Conservation (phyloP, 2,888 invertebrate species). For the Eupithecia abbreviata region DNA sequence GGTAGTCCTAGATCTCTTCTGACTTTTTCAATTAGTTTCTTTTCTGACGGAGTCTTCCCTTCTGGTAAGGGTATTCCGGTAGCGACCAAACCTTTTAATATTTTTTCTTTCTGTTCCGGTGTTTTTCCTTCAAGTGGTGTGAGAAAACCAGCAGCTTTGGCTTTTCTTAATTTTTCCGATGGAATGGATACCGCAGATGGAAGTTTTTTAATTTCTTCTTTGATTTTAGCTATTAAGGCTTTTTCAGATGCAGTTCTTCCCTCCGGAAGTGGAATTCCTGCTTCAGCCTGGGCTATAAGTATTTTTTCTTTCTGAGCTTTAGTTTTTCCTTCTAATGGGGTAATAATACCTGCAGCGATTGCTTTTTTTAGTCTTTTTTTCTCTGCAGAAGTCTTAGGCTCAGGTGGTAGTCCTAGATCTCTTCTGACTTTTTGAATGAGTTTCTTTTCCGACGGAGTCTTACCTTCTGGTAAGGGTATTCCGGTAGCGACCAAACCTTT, state of each 20-base stretch:
- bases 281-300: neutral
- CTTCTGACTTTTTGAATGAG: conserved; percentile 38
- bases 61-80: conserved; percentile 16
- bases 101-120: neutral
- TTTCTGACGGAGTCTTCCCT: conserved; percentile 38
- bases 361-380: conserved; percentile 27
- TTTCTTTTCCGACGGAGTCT: conserved; percentile 49
- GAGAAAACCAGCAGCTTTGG: neutral
- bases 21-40: neutral
- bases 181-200: neutral
- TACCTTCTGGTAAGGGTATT: conserved; percentile 46
- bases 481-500: conserved; percentile 39
- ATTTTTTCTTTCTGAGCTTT: neutral
- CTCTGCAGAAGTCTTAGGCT: conserved; percentile 45
- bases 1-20: neutral
- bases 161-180: neutral
- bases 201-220: neutral
- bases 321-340: neutral
- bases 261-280: neutral
- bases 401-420: conserved; percentile 43
- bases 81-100: conserved; percentile 1
- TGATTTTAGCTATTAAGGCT: neutral
- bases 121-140: conserved; percentile 8
- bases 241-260: neutral
- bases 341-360: neutral